Evolutionary conservation across 2,888 invertebrate species (phyloP).

Genomic region (Scaptomyza polygonia): DNA sequence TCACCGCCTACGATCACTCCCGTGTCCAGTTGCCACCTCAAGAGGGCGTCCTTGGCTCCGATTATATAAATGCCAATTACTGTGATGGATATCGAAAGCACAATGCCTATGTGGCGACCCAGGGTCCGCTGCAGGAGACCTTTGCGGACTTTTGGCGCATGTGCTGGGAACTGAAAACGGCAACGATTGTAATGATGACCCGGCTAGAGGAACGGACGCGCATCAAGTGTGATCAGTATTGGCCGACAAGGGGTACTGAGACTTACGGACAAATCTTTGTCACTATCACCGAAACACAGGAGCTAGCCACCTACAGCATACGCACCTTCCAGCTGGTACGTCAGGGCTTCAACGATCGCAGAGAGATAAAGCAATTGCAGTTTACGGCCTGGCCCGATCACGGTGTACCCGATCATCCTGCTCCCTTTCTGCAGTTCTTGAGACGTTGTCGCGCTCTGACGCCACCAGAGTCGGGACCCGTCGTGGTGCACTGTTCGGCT

Average conservation of each 20-base stretch:
- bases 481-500: conserved; percentile 97
- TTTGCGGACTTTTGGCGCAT: conserved; percentile 99
- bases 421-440: conserved; percentile 98
- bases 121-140: conserved; percentile 98
- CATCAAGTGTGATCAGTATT: conserved; percentile 99
- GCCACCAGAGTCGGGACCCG: conserved; percentile 96
- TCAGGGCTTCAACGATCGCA: conserved; percentile 91
- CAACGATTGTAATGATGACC: conserved; percentile 99
- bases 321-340: conserved; percentile 96
- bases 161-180: conserved; percentile 98
- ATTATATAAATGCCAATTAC: conserved; percentile 99
- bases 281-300: conserved; percentile 96
- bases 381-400: conserved; percentile 99
- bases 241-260: conserved; percentile 97
- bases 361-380: conserved; percentile 98
- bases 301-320: conserved; percentile 98
- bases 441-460: conserved; percentile 96
- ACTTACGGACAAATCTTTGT: conserved; percentile 98
- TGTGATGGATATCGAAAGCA: conserved; percentile 99
- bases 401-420: conserved; percentile 99
- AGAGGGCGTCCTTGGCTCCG: conserved; percentile 95
- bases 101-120: conserved; percentile 99
- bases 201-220: conserved; percentile 98
- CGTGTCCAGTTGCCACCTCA: conserved; percentile 96
- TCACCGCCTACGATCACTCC: conserved; percentile 99